Conservation (phyloP, 2,888 invertebrate genomes). For the Ormyrus labotus region DNA sequence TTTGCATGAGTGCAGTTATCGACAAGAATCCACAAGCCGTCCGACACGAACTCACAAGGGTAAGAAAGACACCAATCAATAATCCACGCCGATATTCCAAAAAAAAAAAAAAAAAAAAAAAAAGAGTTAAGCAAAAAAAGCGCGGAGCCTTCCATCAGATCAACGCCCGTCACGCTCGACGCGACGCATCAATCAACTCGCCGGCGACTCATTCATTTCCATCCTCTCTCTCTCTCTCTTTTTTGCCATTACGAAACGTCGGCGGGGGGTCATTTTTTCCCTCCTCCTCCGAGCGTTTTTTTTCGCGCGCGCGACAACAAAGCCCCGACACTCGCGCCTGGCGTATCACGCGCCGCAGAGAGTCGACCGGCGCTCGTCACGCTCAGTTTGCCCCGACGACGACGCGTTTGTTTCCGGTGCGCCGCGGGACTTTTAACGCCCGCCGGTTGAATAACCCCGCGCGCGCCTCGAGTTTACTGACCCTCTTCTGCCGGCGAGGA, state of each 20-base stretch:
- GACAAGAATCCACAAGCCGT: constrained; percentile 78
- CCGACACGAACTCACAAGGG: constrained; percentile 77
- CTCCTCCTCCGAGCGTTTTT: no score
- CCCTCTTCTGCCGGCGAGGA: constrained; percentile 6
- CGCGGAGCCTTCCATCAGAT: not conserved
- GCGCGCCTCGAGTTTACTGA: constrained; percentile 39
- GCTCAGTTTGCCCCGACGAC: constrained; percentile 36
- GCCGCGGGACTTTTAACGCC: not conserved
- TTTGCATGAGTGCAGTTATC: constrained; percentile 79
- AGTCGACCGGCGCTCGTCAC: constrained; percentile 18
- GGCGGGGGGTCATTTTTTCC: no score
- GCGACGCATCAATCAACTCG: not conserved
- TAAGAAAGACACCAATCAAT: constrained; percentile 63
- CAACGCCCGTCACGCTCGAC: constrained; percentile 21
- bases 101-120: no score
- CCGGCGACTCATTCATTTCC: not conserved
- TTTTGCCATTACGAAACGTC: no score
- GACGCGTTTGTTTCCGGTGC: constrained; percentile 46
- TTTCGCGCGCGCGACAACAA: no score
- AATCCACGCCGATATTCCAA: no score
- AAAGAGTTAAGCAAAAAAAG: no score
- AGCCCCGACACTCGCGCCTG: no score
- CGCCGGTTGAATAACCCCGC: constrained; percentile 53
- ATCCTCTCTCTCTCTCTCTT: no score
- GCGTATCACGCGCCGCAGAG: no score